Percentiles rank a stretch among this genome's conserved stretches.
These are phyloP conservation scores for Carollia perspicillata DNA, from an alignment of 2,113 vertebrate species.

Conservation along the genomic window DNA sequence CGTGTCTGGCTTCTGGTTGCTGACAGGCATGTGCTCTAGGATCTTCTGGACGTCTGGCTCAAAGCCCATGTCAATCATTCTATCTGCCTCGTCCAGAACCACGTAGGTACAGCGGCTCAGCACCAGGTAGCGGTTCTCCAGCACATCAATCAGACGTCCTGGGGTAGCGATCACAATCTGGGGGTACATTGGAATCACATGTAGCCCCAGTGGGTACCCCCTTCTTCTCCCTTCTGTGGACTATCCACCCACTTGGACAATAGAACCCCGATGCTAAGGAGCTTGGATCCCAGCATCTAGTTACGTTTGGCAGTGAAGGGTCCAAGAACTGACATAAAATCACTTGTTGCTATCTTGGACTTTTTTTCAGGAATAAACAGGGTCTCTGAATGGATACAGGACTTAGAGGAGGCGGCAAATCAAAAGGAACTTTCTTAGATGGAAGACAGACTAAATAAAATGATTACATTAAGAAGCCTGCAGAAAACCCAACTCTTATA, in stretches of 20 bases:
- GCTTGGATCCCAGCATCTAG: not conserved
- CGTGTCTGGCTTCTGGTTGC: constrained; percentile 97
- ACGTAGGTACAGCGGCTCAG: constrained; percentile 97
- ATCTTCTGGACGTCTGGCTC: constrained; percentile 98
- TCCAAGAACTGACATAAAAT: constrained; percentile 8
- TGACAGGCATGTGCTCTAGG: constrained; percentile 97
- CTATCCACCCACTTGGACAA: not conserved
- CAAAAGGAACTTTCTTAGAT: not conserved
- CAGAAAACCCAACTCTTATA: not conserved
- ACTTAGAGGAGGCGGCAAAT: not conserved
- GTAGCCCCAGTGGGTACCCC: rapidly evolving
- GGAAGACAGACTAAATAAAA: not conserved
- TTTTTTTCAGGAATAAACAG: constrained; percentile 1
- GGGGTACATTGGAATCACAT: rapidly evolving
- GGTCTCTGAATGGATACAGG: not conserved
- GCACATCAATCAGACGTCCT: constrained; percentile 94
- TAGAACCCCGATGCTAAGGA: not conserved
- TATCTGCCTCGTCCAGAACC: constrained; percentile 96
- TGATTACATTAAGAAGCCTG: not conserved
- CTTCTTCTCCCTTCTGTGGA: not conserved
- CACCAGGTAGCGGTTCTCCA: constrained; percentile 97
- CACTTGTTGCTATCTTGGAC: not conserved
- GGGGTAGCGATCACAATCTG: constrained; percentile 98
- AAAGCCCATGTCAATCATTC: constrained; percentile 99
- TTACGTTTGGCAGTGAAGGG: not conserved